Conservation (phyloP, 2,113 vertebrate species). For the Pyxicephalus adspersus region DNA sequence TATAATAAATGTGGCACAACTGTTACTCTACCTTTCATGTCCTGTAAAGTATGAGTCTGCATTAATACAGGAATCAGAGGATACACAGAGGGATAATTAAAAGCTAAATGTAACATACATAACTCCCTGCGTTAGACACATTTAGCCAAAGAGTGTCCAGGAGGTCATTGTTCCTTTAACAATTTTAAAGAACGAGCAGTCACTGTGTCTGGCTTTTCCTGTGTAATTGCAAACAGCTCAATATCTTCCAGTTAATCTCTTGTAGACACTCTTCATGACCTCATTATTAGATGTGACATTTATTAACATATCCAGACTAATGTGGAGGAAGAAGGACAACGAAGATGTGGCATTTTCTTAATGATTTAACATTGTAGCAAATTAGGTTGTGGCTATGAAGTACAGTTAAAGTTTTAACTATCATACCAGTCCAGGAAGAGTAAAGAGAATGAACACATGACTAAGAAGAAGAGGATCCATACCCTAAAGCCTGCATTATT, state of each 20-base stretch:
- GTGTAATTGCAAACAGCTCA: slow-evolving; percentile 19
- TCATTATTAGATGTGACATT: slow-evolving; percentile 38
- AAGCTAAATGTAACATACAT: too few species aligned
- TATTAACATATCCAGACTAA: slow-evolving; percentile 23
- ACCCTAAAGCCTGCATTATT: slow-evolving; percentile 98
- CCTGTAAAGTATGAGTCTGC: too few species aligned
- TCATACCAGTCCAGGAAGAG: slow-evolving; percentile 98
- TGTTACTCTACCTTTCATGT: too few species aligned
- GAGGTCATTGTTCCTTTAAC: too few species aligned
- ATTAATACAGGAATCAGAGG: too few species aligned
- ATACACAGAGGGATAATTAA: too few species aligned
- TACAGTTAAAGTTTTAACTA: slow-evolving; percentile 72
- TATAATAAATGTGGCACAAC: too few species aligned
- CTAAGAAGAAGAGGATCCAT: slow-evolving; percentile 98
- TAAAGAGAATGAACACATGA: slow-evolving; percentile 98
- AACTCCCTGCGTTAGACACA: too few species aligned
- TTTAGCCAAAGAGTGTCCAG: too few species aligned
- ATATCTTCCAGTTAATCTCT: slow-evolving; percentile 22
- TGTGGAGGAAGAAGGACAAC: background rate
- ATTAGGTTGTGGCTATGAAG: background rate
- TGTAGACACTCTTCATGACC: slow-evolving; percentile 16
- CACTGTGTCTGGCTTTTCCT: slow-evolving; percentile 8
- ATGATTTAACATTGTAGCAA: slow-evolving; percentile 24
- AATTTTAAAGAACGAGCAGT: too few species aligned
- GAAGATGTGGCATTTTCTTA: slow-evolving; percentile 18